These are phyloP conservation scores for Gastrophryne carolinensis DNA, from an alignment of 2,797 vertebrate species.

Conservation along the genomic window DNA sequence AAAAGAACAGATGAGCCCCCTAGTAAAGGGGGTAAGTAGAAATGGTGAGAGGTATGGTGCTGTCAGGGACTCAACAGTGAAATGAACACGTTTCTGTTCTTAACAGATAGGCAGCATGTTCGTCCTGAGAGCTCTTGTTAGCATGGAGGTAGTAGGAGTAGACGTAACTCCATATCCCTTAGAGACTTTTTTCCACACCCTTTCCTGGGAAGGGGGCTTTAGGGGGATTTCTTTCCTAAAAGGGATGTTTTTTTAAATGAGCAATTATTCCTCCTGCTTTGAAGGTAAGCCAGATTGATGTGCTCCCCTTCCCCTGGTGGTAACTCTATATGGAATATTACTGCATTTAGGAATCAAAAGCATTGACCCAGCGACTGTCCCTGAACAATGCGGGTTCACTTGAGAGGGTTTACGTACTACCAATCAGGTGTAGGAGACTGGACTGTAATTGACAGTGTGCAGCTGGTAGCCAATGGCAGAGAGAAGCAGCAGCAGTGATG, in stretches of 20 bases:
- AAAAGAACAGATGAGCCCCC: not conserved
- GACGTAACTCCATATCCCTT: not conserved
- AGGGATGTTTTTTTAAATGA: not conserved
- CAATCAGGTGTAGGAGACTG: too few relatives aligned
- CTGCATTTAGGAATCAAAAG: too few relatives aligned
- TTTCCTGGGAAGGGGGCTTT: not conserved
- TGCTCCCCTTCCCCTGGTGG: too few relatives aligned
- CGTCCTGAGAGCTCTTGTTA: not conserved
- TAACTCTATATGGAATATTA: too few relatives aligned
- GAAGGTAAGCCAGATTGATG: not conserved
- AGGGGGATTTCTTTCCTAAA: not conserved
- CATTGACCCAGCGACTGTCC: too few relatives aligned
- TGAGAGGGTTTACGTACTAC: too few relatives aligned
- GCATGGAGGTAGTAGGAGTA: not conserved
- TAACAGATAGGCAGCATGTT: not conserved
- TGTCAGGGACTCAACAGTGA: conserved; percentile 3
- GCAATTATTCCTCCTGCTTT: not conserved
- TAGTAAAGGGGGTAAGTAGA: not conserved
- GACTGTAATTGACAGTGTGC: too few relatives aligned
- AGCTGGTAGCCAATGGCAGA: too few relatives aligned
- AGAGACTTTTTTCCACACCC: not conserved
- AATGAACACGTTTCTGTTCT: not conserved
- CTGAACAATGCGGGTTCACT: too few relatives aligned
- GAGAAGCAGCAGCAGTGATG: too few relatives aligned
- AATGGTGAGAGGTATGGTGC: not conserved